Evolutionary conservation across 2,888 invertebrate genomes (phyloP), one percentile per base, ranked within the genome.

Genomic region (Mystacides longicornis): DNA sequence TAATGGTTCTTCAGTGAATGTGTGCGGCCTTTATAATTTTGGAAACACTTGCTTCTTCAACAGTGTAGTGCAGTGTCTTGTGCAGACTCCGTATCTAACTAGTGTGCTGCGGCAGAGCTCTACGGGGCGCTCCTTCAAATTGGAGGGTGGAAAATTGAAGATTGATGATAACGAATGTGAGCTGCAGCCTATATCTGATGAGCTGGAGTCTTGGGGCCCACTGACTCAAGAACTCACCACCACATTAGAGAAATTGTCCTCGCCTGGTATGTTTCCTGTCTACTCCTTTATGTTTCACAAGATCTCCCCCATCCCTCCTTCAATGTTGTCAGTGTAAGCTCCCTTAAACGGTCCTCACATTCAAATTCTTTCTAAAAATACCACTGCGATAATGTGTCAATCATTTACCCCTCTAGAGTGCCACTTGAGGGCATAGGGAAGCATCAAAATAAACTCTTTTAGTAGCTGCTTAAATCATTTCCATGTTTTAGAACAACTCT

Each of bases 41-140:
- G 96, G 97, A 49, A 97, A 97, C 69, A 97, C 97, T 1, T 97
- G 97, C 69, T 97, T 95, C 73, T 94, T 97, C 70, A 97, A 97
- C 77, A 92, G 96, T 22, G 94, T 96, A 7, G 82, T 97, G 78
- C 97, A 97, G 74, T 92, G 92, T 68, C 75, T 94, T 64, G 88
- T 89, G 2, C 90, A 90, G 70, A 93, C 93, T 2, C 91, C 91
- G 1, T 90, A 84, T 69, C 73, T 89, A 62, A 71, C 86, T 47
- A 63, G 66, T 50, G 82, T 87, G 49, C 74, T 90, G 51, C 81
- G 84, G 65, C 88, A 88, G 67, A 80, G 86, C 64, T 73, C 82
- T 1, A 74, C 77, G 59, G 77, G 87, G 0, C 86, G 87, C 65
- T 79, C 79, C 70, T 87, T 89, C 65, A 76, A 78, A 7, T 68